Percentiles rank a stretch among this genome's conserved stretches.
Evolutionary conservation across 2,888 invertebrate genomes (phyloP).

Genomic region (Buathra laborator): DNA sequence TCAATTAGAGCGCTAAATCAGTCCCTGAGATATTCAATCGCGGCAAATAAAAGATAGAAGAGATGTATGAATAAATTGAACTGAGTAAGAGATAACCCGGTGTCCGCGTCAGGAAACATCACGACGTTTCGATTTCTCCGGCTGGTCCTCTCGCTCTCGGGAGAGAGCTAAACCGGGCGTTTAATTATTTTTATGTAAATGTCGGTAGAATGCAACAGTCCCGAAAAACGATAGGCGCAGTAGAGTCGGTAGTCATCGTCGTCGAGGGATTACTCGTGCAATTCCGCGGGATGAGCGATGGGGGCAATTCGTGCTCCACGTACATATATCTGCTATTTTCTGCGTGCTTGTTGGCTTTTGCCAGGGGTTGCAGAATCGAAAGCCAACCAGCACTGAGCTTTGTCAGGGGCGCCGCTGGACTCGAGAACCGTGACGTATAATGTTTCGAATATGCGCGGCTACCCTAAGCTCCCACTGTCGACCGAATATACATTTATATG

Average conservation of each 20-base stretch:
- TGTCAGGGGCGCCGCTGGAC: constrained; percentile 53
- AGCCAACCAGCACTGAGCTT: constrained; percentile 16
- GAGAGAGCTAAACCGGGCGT: constrained; percentile 57
- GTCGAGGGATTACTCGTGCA: constrained; percentile 74
- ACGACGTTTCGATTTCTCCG: not conserved
- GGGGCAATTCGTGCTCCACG: constrained; percentile 69
- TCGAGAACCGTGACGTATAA: constrained; percentile 67
- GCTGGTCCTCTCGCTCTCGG: not conserved
- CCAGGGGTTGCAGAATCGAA: constrained; percentile 9
- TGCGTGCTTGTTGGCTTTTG: constrained; percentile 23
- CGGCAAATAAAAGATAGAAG: not conserved
- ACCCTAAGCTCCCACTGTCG: constrained; percentile 29
- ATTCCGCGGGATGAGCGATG: constrained; percentile 76
- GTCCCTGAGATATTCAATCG: constrained; percentile 5
- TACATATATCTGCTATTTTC: constrained; percentile 39
- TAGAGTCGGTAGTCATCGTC: constrained; percentile 10
- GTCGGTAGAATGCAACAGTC: constrained; percentile 46
- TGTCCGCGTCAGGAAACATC: not conserved
- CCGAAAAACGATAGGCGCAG: constrained; percentile 22
- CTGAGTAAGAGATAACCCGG: not conserved
- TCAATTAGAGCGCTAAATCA: not conserved
- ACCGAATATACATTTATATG: constrained; percentile 56
- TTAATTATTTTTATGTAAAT: constrained; percentile 82
- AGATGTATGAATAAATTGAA: constrained; percentile 5
- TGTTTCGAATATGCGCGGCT: constrained; percentile 73